Evolutionary conservation across 2,888 invertebrate species (phyloP), one percentile per base, ranked within the genome.

Genomic region (Neuroscelio doddi): DNA sequence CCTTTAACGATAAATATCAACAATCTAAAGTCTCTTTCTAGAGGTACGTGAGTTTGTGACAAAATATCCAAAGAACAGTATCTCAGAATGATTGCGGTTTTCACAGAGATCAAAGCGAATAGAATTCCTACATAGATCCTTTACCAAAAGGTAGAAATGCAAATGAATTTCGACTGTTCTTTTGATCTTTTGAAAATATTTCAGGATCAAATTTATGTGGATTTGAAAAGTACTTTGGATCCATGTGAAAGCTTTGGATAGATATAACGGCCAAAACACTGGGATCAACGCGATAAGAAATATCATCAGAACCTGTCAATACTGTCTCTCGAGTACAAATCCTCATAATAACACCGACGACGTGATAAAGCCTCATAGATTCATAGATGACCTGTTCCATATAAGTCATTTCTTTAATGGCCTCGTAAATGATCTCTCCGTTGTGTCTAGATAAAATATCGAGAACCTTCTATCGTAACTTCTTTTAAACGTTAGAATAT

Each of bases 361-460:
- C 56, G 0, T 75, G 51, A 14, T 46, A 0, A 0, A 56, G 0
- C 41, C 81, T 72, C 52, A 77, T 70, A 0, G 80, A 72, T 30
- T 81, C 81, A 12, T 27, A 65, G 0, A 87, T 70, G 0, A 87
- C 87, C 80, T 85, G 85, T 46, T 88, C 87, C 68, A 89, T 72
- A 67, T 87, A 88, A 8, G 81, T 80, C 86, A 89, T 85, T 21
- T 86, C 85, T 32, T 83, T 81, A 1, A 88, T 38, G 1, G 81
- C 75, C 4, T 88, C 87, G 58, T 85, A 87, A 3, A 84, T 85
- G 0, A 88, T 41, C 7, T 74, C 74, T 0, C 84, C 85, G 1
- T 81, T 75, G 45, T 83, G 52, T 15, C 80, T 76, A 2, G 77
- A 68, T 12, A 85, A 64, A 7, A 76, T 68, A 0, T 69, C 52